Base-by-base conservation (phyloP, 1,140 invertebrate species). In the Lineus longissimus region DNA sequence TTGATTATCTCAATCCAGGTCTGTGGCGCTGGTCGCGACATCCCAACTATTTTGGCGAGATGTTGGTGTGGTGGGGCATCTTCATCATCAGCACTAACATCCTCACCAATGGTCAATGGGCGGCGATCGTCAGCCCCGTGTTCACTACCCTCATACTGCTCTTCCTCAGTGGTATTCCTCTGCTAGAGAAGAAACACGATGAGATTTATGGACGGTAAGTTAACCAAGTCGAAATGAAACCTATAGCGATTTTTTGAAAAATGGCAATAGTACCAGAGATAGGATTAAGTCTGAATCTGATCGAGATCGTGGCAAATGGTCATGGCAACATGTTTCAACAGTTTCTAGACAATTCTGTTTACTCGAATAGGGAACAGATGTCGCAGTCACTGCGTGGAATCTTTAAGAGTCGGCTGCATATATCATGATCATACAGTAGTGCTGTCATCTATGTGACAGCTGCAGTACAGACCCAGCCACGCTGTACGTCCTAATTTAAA, bases 21-120 rank as follows among this genome's bases (percentile, higher is more conserved):
- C 81, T 96, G 17, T 97, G 94, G 94, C 87, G 88, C 47, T 75
- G 93, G 17, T 95, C 92, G 0, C 86, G 94, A 61, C 94, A 96
- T 83, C 94, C 94, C 0, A 97, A 97, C 79, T 97, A 97, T 76
- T 95, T 96, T 81, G 94, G 94, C 0, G 94, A 97, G 83, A 92
- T 97, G 30, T 84, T 92, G 0, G 84, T 96, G 1, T 97, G 94
- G 94, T 93, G 92, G 88, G 93, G 93, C 1, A 89, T 96, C 54
- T 96, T 95, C 75, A 86, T 92, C 45, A 92, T 95, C 76, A 91
- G 92, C 0, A 80, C 93, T 0, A 93, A 92, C 73, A 89, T 94
- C 1, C 88, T 95, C 54, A 25, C 59, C 88, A 89, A 36, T 74
- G 87, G 58, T 88, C 94, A 84, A 91, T 81, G 90, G 89, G 83